Percentiles rank a stretch among this genome's conserved stretches.
phyloP scores from a whole-genome alignment of 2,797 vertebrate species.

The Falco columbarius region DNA sequence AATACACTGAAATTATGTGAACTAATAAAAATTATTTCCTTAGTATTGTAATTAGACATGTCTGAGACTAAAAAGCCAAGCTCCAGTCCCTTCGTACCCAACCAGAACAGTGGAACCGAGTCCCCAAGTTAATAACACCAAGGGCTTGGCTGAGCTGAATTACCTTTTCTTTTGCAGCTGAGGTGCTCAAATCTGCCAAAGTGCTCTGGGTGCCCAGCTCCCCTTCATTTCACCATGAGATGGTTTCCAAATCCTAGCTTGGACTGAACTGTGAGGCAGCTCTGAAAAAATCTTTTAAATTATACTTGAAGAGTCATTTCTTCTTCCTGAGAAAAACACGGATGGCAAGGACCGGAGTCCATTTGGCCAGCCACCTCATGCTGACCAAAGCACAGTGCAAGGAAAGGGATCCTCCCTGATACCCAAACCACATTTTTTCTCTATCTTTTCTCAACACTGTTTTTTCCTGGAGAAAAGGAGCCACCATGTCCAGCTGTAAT shows the following conservation, averaged over 20 bases:
- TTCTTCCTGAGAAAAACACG: neutral
- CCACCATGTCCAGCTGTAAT: neutral
- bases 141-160: neutral
- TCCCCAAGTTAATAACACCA: neutral
- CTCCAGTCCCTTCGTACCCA: neutral
- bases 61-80: neutral
- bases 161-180: neutral
- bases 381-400: too few species aligned
- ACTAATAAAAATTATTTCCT: neutral
- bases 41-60: neutral
- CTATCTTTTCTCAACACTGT: rapidly evolving
- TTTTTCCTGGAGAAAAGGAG: neutral
- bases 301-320: neutral
- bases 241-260: neutral
- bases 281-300: neutral
- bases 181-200: neutral
- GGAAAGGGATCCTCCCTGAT: neutral
- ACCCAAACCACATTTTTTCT: neutral
- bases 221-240: neutral
- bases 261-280: neutral
- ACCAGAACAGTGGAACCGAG: neutral
- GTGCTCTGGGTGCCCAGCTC: neutral
- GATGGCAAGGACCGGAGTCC: too few species aligned
- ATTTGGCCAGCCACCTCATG: neutral
- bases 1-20: neutral